These are phyloP conservation scores for Cisticola juncidis DNA, from an alignment of 2,113 vertebrate species.

Conservation along the genomic window DNA sequence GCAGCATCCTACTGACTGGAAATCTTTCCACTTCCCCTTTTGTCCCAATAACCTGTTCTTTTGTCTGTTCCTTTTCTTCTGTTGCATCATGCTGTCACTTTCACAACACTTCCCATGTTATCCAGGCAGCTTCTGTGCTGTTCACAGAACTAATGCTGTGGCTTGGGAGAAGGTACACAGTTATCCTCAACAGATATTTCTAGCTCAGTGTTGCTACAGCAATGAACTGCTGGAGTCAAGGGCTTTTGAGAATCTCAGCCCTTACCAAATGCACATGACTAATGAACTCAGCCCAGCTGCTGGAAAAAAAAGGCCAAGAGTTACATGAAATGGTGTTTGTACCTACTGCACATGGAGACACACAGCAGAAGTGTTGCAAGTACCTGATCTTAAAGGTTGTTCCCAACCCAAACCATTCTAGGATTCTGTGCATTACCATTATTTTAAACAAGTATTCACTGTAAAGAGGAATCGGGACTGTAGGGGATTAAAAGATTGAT, in stretches of 20 bases:
- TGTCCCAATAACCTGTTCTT: neutral
- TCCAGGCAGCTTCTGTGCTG: neutral
- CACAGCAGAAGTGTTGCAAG: neutral
- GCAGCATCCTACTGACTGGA: neutral
- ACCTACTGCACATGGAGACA: neutral
- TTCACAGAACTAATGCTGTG: neutral
- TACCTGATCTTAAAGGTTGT: neutral
- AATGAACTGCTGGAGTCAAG: neutral
- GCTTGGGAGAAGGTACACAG: neutral
- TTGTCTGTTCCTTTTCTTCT: neutral
- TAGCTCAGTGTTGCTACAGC: neutral
- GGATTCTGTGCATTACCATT: neutral
- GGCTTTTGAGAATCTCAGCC: neutral
- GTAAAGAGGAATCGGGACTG: neutral
- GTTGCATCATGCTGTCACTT: neutral
- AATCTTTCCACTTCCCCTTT: neutral
- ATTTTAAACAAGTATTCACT: neutral
- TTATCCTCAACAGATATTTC: neutral
- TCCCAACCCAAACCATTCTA: neutral
- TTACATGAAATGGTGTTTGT: neutral
- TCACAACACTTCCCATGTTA: neutral
- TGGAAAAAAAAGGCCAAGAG: neutral
- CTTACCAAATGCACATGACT: neutral
- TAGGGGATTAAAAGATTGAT: neutral
- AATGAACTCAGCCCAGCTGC: neutral